Base-by-base conservation (phyloP, 1,140 invertebrate genomes). In the Nephila pilipes region DNA sequence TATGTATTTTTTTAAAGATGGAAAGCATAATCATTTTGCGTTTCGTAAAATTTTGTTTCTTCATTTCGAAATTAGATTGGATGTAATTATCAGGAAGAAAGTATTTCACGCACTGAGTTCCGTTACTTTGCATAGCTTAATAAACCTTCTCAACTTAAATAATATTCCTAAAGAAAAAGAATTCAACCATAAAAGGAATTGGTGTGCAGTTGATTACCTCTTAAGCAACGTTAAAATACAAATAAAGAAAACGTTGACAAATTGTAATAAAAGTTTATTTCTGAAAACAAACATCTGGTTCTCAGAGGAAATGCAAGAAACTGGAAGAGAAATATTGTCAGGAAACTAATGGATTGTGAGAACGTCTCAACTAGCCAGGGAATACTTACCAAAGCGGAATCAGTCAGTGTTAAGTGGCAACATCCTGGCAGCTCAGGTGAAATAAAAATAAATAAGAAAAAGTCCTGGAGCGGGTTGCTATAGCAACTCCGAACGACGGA, bases 341-440 rank as follows among this genome's bases (percentile, higher is more conserved):
- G 38, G 46, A 88, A 88, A 65, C 32, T 92, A 92, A 85, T 92
- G 90, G 90, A 92, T 65, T 58, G 91, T 75, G 36, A 80, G 83
- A 87, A 93, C 83, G 79, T 87, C 80, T 91, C 89, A 93, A 93
- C 63, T 93, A 83, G 25, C 69, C 0, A 25, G 81, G 91, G 83
- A 93, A 79, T 93, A 79, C 83, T 85, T 69, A 87, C 83, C 91
- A 85, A 93, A 93, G 90, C 81, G 91, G 81, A 93, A 87, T 93
- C 91, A 85, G 91, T 93, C 85, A 93, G 91, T 85, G 85, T 55
- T 87, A 93, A 93, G 83, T 93, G 83, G 91, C 83, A 93, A 87
- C 91, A 93, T n/a, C 83, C 69, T 79, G 46, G 38, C 32, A 29
- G 18, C n/a, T 22, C 54, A 90, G 60, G 83, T 29, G 90, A 85